phyloP scores from a whole-genome alignment of 2,888 invertebrate genomes.

The Acrocera orbiculus region DNA sequence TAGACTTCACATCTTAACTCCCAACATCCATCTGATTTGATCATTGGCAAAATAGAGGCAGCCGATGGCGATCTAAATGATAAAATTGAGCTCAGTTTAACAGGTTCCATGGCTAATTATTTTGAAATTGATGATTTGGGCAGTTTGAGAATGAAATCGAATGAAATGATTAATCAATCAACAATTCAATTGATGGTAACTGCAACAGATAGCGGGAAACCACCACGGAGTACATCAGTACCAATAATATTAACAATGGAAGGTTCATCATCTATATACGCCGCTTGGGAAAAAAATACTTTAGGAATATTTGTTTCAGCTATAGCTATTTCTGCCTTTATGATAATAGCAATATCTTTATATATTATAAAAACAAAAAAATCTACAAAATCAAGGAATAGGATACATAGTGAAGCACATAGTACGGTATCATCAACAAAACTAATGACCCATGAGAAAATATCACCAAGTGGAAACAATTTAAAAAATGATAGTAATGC shows the following conservation, averaged over 20 bases:
- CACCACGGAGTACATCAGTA: slow-evolving; percentile 56
- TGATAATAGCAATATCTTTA: slow-evolving; percentile 50
- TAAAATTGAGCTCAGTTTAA: slow-evolving; percentile 48
- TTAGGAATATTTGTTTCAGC: slow-evolving; percentile 44
- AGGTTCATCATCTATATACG: slow-evolving; percentile 29
- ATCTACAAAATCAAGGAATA: slow-evolving; percentile 21
- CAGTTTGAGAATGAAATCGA: slow-evolving; percentile 44
- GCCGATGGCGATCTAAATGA: slow-evolving; percentile 74
- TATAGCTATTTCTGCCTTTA: neutral
- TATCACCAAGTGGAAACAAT: slow-evolving; percentile 15
- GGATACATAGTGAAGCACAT: slow-evolving; percentile 27
- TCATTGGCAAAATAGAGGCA: slow-evolving; percentile 56
- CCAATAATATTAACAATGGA: slow-evolving; percentile 48
- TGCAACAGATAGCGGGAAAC: slow-evolving; percentile 68
- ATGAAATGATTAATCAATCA: slow-evolving; percentile 33
- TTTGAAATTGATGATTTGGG: slow-evolving; percentile 27
- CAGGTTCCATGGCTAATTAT: slow-evolving; percentile 45
- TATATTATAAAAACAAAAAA: slow-evolving; percentile 50
- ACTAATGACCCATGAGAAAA: slow-evolving; percentile 27
- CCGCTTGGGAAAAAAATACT: slow-evolving; percentile 33
- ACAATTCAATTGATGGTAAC: slow-evolving; percentile 61
- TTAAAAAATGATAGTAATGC: slow-evolving; percentile 19
- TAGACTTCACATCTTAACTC: too few species aligned
- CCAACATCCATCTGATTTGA: too few species aligned
- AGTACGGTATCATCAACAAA: slow-evolving; percentile 29